Evolutionary conservation across 2,797 vertebrate genomes (phyloP).

Genomic region (Clamator glandarius): DNA sequence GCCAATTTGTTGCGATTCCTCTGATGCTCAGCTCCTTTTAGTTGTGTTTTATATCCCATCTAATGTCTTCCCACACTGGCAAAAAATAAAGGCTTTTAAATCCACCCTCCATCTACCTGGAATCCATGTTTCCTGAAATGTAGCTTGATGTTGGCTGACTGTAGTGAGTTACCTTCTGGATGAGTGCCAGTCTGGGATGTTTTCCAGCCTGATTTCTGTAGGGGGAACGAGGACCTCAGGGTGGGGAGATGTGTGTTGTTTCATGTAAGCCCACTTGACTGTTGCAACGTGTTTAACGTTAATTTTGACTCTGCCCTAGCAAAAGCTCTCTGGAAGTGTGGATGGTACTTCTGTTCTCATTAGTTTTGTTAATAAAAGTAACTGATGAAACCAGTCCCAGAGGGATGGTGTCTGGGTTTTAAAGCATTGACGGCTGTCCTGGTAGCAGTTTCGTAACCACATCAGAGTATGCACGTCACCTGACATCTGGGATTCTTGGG

Average conservation of each 20-base stretch:
- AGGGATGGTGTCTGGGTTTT: background rate
- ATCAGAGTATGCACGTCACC: background rate
- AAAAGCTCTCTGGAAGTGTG: background rate
- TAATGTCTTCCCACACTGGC: background rate
- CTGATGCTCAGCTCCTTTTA: background rate
- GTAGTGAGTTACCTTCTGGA: background rate
- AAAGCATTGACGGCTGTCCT: background rate
- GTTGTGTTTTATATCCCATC: background rate
- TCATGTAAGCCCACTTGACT: background rate
- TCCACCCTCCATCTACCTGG: background rate
- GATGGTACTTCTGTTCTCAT: background rate
- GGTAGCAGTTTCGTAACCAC: background rate
- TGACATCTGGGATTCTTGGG: background rate
- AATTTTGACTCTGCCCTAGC: slow-evolving; percentile 4
- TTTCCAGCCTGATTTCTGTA: slow-evolving; percentile 28
- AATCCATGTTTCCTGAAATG: background rate
- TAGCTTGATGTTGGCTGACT: background rate
- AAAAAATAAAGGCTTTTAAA: background rate
- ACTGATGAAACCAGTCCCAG: background rate
- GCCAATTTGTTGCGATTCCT: background rate
- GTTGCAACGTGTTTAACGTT: background rate
- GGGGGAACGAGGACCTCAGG: background rate
- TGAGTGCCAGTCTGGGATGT: background rate
- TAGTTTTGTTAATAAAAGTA: background rate
- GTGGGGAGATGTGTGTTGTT: background rate